Evolutionary conservation across 2,797 vertebrate genomes (phyloP).

Genomic region (Manis javanica): DNA sequence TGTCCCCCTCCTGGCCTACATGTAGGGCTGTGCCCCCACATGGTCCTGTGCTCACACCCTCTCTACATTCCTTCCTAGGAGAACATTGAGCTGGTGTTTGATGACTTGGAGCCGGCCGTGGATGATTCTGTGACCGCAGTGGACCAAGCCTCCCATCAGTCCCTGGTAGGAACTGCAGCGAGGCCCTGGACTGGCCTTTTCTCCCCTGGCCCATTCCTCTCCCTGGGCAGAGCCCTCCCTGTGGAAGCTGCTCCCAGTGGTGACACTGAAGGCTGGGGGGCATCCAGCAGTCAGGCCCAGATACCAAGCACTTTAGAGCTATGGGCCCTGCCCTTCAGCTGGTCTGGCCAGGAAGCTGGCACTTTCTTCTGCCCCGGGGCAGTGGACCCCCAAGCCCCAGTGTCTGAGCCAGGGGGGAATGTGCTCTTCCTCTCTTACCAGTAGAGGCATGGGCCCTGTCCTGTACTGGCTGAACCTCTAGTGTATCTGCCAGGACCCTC

Average conservation of each 20-base stretch:
- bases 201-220: not conserved
- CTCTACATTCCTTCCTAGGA: conserved; percentile 91
- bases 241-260: not conserved
- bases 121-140: conserved; percentile 93
- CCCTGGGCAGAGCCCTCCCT: not conserved
- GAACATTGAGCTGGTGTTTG: conserved; percentile 96
- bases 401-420: not conserved
- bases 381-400: accelerated
- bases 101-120: conserved; percentile 93
- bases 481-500: not conserved
- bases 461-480: not conserved
- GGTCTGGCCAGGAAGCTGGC: not conserved
- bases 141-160: conserved; percentile 96
- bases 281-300: not conserved
- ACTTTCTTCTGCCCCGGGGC: not conserved
- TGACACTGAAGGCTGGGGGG: not conserved
- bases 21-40: accelerated
- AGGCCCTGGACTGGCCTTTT: accelerated
- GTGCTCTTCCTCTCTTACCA: not conserved
- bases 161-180: conserved; percentile 92
- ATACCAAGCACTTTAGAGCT: not conserved
- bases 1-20: not conserved
- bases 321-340: not conserved
- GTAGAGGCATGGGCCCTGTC: not conserved
- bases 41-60: conserved; percentile 77